These are phyloP conservation scores for Procambarus clarkii DNA, from an alignment of 1,140 invertebrate genomes.

Conservation along the genomic window DNA sequence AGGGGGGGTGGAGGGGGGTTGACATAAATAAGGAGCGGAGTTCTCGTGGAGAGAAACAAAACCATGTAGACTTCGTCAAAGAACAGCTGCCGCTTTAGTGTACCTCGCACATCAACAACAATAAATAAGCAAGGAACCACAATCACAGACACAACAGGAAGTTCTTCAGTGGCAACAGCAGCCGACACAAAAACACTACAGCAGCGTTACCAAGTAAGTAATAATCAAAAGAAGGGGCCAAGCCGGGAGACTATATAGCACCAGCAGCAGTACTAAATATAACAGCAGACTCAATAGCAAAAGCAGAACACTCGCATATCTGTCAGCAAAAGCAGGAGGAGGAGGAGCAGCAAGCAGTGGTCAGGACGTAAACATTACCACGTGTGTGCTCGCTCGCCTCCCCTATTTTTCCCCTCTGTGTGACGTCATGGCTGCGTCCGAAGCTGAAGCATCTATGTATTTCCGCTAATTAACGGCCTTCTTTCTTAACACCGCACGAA, in stretches of 20 bases:
- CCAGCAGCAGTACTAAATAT: background rate
- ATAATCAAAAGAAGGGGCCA: too few species aligned
- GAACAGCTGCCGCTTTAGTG: too few species aligned
- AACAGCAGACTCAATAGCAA: background rate
- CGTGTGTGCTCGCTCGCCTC: conserved; percentile 29
- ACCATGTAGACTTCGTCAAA: too few species aligned
- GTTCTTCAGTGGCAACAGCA: background rate
- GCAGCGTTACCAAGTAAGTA: too few species aligned
- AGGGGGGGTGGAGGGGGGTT: too few species aligned
- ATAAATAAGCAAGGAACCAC: too few species aligned
- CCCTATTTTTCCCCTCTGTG: conserved; percentile 16
- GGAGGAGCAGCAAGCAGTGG: background rate
- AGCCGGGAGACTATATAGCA: background rate
- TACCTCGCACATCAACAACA: too few species aligned
- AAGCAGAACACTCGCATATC: background rate
- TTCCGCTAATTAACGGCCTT: conserved; percentile 15
- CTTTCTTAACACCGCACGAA: background rate
- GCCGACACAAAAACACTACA: too few species aligned
- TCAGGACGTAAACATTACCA: conserved; percentile 37
- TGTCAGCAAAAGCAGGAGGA: background rate
- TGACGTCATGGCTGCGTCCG: conserved; percentile 42
- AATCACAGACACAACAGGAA: too few species aligned
- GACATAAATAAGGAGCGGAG: too few species aligned
- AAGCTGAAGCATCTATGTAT: background rate
- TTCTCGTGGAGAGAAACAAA: too few species aligned